Evolutionary conservation across 92 coral and sea anemone genomes (phyloP), one percentile per base, ranked within the genome.

Genomic region (Siderastrea radians): DNA sequence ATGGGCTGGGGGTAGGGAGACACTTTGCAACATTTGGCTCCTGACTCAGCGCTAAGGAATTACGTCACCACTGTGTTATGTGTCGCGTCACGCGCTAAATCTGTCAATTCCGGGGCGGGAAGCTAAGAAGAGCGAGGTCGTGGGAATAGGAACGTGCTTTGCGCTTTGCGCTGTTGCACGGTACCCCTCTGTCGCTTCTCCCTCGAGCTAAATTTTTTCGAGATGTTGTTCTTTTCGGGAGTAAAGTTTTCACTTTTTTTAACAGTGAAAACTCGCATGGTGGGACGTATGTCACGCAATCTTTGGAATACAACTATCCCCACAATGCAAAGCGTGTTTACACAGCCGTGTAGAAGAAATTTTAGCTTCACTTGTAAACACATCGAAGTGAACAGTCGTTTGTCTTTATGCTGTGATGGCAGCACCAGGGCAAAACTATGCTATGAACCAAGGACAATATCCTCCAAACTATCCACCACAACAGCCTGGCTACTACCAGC

Each of bases 401-500:
- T 66, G 68, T 19, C 4, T 48, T 72, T 15, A 15, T 26, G 74
- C 66, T 13, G 73, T 50, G 26, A 84, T 84, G 87, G 87, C 87
- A 72, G 79, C 80, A 62, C 74, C 71, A 15, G 87, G 80, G 5
- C 90, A 77, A 62, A 72, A 45, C 67, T 80, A 86, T 70, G 79
- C 53, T 11, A 12, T 68, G 64, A 70, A 49, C 17, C 84, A 68
- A 70, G 84, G 84, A 2, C 91, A 72, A 13, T 81, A 72, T 53
- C 91, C 80, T 13, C 68, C 90, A 55, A 68, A 77, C 8, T 76
- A 90, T 74, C 90, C 86, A 14, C 88, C 86, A 15, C 85, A 89
- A 46, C 92, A 89, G n/a, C 84, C 92, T 45, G 84, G 84, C 17
- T 84, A 82, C 11, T 75, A 68, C 19, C 91, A 87, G 26, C 78